phyloP scores from a whole-genome alignment of 1,140 invertebrate genomes.

The Ctenoplectra terminalis region DNA sequence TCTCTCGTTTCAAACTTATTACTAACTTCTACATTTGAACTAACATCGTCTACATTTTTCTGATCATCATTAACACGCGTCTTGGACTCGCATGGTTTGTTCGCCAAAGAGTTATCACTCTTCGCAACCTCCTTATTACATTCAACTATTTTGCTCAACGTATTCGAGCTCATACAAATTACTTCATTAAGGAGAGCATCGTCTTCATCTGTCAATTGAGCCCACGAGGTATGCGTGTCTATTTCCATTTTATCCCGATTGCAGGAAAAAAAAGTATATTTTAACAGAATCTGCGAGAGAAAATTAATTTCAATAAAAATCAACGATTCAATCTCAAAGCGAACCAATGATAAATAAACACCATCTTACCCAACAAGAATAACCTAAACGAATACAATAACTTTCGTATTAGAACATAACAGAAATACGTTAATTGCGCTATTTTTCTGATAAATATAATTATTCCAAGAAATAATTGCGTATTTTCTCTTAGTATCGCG shows the following conservation, averaged over 20 bases:
- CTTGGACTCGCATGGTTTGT: slow-evolving; percentile 1
- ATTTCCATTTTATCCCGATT: slow-evolving; percentile 42
- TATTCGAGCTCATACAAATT: slow-evolving; percentile 54
- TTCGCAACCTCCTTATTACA: not conserved
- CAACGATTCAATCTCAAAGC: not conserved
- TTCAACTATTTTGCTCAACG: slow-evolving; percentile 42
- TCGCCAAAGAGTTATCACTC: not conserved
- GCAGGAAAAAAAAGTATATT: not conserved
- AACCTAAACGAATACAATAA: slow-evolving; percentile 43
- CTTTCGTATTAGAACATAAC: not conserved
- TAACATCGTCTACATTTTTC: slow-evolving; percentile 9
- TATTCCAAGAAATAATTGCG: not conserved
- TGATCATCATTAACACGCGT: slow-evolving; percentile 12
- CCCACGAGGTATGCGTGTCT: not conserved
- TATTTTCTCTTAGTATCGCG: not conserved
- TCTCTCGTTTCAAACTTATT: not conserved
- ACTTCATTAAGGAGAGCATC: slow-evolving; percentile 71
- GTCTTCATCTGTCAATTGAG: slow-evolving; percentile 62
- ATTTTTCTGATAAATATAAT: not conserved
- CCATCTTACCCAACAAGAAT: slow-evolving; percentile 17
- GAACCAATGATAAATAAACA: not conserved
- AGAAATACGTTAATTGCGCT: not conserved
- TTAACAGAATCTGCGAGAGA: not conserved
- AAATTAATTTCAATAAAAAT: not conserved
- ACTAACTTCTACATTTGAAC: slow-evolving; percentile 20